Conservation (phyloP, 2,888 invertebrate genomes). For the Ennomos fuscantarius region DNA sequence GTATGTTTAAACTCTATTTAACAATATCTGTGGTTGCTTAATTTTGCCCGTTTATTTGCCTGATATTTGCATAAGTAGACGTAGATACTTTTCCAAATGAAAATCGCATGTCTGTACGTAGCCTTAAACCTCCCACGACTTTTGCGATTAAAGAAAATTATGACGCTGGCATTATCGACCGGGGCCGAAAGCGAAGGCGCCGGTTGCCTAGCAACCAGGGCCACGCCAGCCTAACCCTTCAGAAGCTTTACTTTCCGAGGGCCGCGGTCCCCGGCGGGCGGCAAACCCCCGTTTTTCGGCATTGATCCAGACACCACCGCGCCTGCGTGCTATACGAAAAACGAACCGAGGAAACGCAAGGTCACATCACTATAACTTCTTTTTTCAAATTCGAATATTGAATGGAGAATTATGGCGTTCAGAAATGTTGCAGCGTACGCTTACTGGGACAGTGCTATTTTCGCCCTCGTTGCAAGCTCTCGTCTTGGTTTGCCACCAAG, state of each 20-base stretch:
- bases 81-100: too few relatives aligned
- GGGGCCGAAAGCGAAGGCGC: constrained; percentile 60
- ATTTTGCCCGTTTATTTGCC: too few relatives aligned
- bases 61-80: too few relatives aligned
- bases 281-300: constrained; percentile 79
- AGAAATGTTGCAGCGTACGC: constrained; percentile 66
- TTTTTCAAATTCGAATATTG: constrained; percentile 81
- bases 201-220: constrained; percentile 77
- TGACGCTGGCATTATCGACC: constrained; percentile 75
- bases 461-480: constrained; percentile 34
- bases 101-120: too few relatives aligned
- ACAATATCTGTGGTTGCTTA: too few relatives aligned
- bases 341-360: constrained; percentile 79
- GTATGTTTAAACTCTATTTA: too few relatives aligned
- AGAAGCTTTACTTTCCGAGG: constrained; percentile 80
- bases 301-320: constrained; percentile 78
- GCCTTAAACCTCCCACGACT: constrained; percentile 42
- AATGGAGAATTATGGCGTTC: constrained; percentile 77
- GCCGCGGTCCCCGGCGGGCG: constrained; percentile 44
- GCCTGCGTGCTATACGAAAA: constrained; percentile 82
- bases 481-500: constrained; percentile 28
- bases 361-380: constrained; percentile 81
- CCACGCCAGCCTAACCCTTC: constrained; percentile 71
- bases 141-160: constrained; percentile 77
- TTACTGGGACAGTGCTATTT: constrained; percentile 62